phyloP scores from a whole-genome alignment of 1,140 invertebrate species.

The Araneus ventricosus region DNA sequence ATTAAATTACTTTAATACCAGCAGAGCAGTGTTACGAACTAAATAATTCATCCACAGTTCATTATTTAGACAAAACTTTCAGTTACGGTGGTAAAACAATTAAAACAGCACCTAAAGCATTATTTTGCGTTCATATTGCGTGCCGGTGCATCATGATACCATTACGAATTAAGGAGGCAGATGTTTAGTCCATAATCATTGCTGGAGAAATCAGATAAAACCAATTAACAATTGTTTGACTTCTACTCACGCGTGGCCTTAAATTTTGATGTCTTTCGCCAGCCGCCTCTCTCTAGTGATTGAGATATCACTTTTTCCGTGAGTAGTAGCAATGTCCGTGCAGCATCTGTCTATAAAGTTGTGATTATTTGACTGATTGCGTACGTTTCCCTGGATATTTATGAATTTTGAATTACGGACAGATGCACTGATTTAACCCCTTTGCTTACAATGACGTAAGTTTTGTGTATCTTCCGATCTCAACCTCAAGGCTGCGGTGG shows the following conservation, averaged over 20 bases:
- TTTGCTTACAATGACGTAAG: too few species aligned
- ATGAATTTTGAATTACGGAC: too few species aligned
- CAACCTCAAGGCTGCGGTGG: too few species aligned
- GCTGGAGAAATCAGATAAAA: constrained; percentile 12
- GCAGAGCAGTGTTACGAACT: too few species aligned
- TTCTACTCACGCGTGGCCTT: constrained; percentile 12
- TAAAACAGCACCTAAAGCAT: constrained; percentile 2
- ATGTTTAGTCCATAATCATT: not conserved
- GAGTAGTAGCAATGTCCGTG: not conserved
- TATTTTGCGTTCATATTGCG: not conserved
- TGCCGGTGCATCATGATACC: not conserved
- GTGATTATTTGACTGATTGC: too few species aligned
- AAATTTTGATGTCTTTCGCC: not conserved
- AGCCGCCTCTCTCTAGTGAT: not conserved
- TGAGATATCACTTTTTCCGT: not conserved
- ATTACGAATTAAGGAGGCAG: constrained; percentile 21
- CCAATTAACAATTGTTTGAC: constrained; percentile 22
- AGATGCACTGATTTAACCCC: too few species aligned
- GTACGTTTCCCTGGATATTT: too few species aligned
- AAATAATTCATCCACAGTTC: not conserved
- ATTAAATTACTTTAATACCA: not conserved
- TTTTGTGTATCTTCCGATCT: too few species aligned
- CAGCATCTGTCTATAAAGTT: not conserved
- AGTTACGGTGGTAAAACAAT: not conserved
- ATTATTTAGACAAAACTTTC: not conserved